phyloP scores from a whole-genome alignment of 1,140 invertebrate genomes.

The Drosophila ogumai region DNA sequence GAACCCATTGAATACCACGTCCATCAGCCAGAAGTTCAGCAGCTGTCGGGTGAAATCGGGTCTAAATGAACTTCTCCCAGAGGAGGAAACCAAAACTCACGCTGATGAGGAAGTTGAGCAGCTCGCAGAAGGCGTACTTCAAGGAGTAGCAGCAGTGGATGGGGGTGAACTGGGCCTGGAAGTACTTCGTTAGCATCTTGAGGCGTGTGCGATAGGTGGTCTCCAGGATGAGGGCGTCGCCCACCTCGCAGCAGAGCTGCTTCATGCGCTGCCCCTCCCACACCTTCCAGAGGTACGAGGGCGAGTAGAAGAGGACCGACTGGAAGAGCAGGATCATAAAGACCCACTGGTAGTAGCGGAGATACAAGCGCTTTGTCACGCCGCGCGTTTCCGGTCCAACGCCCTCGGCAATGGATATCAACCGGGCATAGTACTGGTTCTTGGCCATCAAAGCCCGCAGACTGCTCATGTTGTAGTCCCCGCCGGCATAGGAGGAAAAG shows the following conservation, averaged over 20 bases:
- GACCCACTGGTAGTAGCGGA: slow-evolving; percentile 96
- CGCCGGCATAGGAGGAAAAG: not conserved
- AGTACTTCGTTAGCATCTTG: slow-evolving; percentile 86
- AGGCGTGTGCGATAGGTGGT: slow-evolving; percentile 86
- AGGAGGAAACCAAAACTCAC: slow-evolving; percentile 76
- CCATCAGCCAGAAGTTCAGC: slow-evolving; percentile 87
- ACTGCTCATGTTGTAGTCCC: slow-evolving; percentile 50
- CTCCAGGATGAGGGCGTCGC: slow-evolving; percentile 76
- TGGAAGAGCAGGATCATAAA: slow-evolving; percentile 94
- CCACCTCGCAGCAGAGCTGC: slow-evolving; percentile 85
- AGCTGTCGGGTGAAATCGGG: slow-evolving; percentile 76
- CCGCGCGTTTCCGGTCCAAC: slow-evolving; percentile 71
- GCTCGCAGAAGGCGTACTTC: slow-evolving; percentile 90
- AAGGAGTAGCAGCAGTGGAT: slow-evolving; percentile 89
- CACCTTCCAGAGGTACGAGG: slow-evolving; percentile 91
- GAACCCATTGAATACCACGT: slow-evolving; percentile 90
- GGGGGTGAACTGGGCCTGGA: slow-evolving; percentile 85
- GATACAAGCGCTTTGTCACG: slow-evolving; percentile 87
- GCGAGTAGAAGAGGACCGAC: slow-evolving; percentile 90
- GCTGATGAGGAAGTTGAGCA: slow-evolving; percentile 90
- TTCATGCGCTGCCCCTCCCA: slow-evolving; percentile 89
- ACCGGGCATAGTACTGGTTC: slow-evolving; percentile 59
- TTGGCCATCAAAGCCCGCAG: slow-evolving; percentile 50
- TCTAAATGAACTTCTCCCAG: not conserved
- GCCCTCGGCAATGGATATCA: slow-evolving; percentile 68